Percentiles rank a stretch among this genome's conserved stretches.
Conservation (phyloP, 1,140 invertebrate genomes). For the Ericerus pela region DNA sequence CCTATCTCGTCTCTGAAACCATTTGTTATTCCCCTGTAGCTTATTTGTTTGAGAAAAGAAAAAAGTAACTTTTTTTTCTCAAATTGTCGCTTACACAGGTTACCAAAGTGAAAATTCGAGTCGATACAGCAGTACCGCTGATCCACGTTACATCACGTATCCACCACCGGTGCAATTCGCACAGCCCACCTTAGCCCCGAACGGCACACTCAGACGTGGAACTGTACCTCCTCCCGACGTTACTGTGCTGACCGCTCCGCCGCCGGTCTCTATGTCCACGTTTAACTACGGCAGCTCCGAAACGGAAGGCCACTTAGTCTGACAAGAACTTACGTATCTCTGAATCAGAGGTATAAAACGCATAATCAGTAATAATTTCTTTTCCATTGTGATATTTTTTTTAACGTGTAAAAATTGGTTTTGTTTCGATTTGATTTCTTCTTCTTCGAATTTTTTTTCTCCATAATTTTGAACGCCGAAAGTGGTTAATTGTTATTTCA, state of each 20-base stretch:
- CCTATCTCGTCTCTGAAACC: too few relatives aligned
- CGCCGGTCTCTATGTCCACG: slow-evolving; percentile 30
- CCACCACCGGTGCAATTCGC: slow-evolving; percentile 29
- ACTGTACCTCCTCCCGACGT: slow-evolving; percentile 27
- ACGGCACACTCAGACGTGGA: slow-evolving; percentile 4
- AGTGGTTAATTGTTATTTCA: background rate
- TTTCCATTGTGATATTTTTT: slow-evolving; percentile 7
- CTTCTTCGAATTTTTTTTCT: background rate
- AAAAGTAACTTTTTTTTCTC: background rate
- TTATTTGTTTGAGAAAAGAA: too few relatives aligned
- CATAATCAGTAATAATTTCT: slow-evolving; percentile 4
- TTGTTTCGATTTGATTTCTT: background rate
- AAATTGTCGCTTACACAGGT: background rate
- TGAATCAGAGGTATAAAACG: slow-evolving; percentile 3
- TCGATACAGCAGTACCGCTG: slow-evolving; percentile 29
- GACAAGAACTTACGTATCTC: slow-evolving; percentile 20
- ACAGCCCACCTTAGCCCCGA: slow-evolving; percentile 23
- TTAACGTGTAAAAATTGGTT: too few relatives aligned
- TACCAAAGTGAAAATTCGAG: slow-evolving; percentile 19
- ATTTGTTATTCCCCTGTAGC: too few relatives aligned
- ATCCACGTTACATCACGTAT: slow-evolving; percentile 32
- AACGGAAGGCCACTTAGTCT: slow-evolving; percentile 32
- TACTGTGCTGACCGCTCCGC: slow-evolving; percentile 27
- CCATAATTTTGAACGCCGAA: background rate
- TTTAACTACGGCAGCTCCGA: slow-evolving; percentile 30